Evolutionary conservation across 2,797 vertebrate species (phyloP).

Genomic region (Telmatherina bonti): DNA sequence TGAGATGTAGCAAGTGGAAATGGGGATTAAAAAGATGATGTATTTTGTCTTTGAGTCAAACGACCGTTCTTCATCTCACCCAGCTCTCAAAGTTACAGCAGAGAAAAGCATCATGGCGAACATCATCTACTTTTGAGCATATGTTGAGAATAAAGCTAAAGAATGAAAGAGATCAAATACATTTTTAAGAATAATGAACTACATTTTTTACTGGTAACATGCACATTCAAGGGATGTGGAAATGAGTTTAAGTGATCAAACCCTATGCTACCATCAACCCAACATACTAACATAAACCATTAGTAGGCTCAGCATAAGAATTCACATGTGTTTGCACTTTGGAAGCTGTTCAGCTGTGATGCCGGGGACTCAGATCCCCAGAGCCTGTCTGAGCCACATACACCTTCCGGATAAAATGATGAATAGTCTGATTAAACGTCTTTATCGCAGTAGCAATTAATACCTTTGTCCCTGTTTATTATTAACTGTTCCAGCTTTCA

Average conservation of each 20-base stretch:
- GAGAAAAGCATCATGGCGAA: neutral
- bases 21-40: slow-evolving; percentile 76
- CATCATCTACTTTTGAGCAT: neutral
- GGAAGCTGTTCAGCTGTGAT: too few relatives aligned
- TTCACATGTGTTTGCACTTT: too few relatives aligned
- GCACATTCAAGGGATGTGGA: neutral
- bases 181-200: neutral
- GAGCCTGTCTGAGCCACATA: neutral
- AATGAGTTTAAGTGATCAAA: neutral
- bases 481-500: neutral
- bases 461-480: neutral
- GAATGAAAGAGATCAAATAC: neutral
- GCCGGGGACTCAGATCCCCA: neutral
- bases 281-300: neutral
- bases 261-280: neutral
- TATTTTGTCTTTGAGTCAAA: slow-evolving; percentile 69
- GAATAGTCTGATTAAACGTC: neutral
- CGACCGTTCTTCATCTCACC: slow-evolving; percentile 43
- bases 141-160: neutral
- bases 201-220: neutral
- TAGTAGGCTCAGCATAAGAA: neutral
- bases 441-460: too few relatives aligned
- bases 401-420: neutral
- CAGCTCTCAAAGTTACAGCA: slow-evolving; percentile 4
- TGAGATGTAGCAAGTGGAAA: slow-evolving; percentile 78